Evolutionary conservation across 2,797 vertebrate genomes (phyloP), one percentile per base, ranked within the genome.

Genomic region (Pseudomugil tenellus): DNA sequence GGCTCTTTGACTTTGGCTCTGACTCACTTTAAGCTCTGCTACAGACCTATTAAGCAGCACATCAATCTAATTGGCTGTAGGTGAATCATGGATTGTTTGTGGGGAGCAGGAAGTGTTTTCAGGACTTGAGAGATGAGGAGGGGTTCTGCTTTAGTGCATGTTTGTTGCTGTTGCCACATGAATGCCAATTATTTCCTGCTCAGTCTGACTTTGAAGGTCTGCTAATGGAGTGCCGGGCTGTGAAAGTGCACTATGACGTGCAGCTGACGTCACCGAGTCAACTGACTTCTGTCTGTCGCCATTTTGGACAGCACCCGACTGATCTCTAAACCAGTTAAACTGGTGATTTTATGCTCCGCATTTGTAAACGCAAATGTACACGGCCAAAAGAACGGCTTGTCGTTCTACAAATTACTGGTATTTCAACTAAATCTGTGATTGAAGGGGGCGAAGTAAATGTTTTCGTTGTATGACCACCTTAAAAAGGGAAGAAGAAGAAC

Each of bases 1-100:
- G 60, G 48, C 57, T 84, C 61, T 66, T 21, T 46, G 35, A 59
- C 68, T 70, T 37, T 54, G n/a, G 26, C 65, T 72, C 43, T 70
- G 71, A 76, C 67, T 84, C 52, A 63, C 55, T 25, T 63, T 4
- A 26, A 80, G 60, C 62, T 0, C 65, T 29, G 69, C 55, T 60
- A 69, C 71, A 6, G 55, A 76, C 54, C 63, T 61, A 51, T 79
- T 87, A 67, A 77, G 70, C 55, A 46, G 25, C n/a, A 7, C 13
- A 5, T 55, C 37, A 74, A 67, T 80, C 74, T 81, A 72, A 83
- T 76, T 65, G 82, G 58, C 82, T 76, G 2, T 26, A 63, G 71
- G 52, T 77, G 69, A 72, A 71, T 51, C 34, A 46, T 43, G 32
- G 51, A 58, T 56, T 58, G 48, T 41, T 28, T 78, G 51, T 29